Evolutionary conservation across 2,113 vertebrate species (phyloP), one percentile per base, ranked within the genome.

Genomic region (Xyliphius kryptos): DNA sequence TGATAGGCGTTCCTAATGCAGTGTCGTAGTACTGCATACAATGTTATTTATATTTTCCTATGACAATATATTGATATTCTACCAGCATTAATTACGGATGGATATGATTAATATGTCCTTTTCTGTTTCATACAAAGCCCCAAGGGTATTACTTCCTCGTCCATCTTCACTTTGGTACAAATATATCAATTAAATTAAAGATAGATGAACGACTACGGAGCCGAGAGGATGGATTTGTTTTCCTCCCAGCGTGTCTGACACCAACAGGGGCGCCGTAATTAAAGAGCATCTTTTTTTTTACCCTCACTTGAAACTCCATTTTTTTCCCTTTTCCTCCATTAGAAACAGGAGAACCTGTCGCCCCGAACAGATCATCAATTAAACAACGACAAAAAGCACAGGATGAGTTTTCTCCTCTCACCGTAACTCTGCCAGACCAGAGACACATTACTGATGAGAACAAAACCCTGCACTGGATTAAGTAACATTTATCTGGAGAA

Each of bases 371-470:
- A 36, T 43, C 68, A 60, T 79, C 59, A 72, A 36, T 77, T 81
- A 79, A 75, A 66, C 81, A 70, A 69, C 66, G 79, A 80, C 79
- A n/a, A 76, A 79, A 82, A 79, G 70, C 55, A 66, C 17, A 82
- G 75, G 76, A 80, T 52, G 70, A n/a, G n/a, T 71, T 80, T 82
- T 76, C 77, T 78, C 69, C 72, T 65, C 74, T 80, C 68, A 76
- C 78, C 78, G 13, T 62, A 79, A 80, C 68, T 78, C 66, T 77
- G 41, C 38, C 60, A 51, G 22, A 19, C 41, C 10, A 44, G 51
- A 68, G 55, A 68, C 51, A n/a, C 56, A 61, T 71, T 67, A 71
- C 52, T 15, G 46, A 62, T 67, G 63, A 66, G 57, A 16, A 32
- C 47, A 15, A 47, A 26, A 50, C 46, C 53, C 19, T 12, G 41